Base-by-base conservation (phyloP, 2,113 vertebrate species). In the Silurus asotus region DNA sequence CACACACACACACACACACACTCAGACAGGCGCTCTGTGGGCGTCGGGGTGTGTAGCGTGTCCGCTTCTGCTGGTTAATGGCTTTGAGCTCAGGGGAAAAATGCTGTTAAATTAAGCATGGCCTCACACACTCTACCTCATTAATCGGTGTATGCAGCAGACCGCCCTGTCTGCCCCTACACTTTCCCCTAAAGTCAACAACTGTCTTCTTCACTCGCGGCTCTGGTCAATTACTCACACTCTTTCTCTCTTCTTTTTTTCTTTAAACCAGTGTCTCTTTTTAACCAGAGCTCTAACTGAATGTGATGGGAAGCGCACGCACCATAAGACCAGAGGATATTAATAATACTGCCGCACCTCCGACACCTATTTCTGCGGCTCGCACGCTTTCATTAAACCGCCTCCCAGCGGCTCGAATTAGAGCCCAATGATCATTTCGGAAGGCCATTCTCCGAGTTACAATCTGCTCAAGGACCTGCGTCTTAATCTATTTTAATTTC, bases 101-200 rank as follows among this genome's bases (percentile, higher is more conserved):
- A 20, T 6, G 51, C 64, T 79, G 85, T 75, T 84, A 88, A 88
- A 86, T 89, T 76, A 89, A 89, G 85, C 78, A 81, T 81, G 81
- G 83, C 77, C 85, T 76, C 51, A 74, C 61, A 82, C 85, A 87
- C 78, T 81, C 74, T 45, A 69, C 74, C 77, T 83, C 72, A 81
- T 84, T 86, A 83, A 86, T 84, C 51, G 58, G 69, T 62, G 81
- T 86, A 76, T 81, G 84, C 84, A 84, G 59, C 37, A 51, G 77
- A 48, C 61, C 23, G 51, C 74, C 76, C 37, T 6, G 14, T 58
- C n/a, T 59, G 67, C 59, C 48, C 58, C 62, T 23, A 28, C 76
- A 80, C 84, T 85, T 69, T 85, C 76, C 84, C 84, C 76, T 58
- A 86, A 88, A 88, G 81, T 81, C 84, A 83, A 79, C 84, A 86